phyloP scores from a whole-genome alignment of 2,797 vertebrate species.

The Notolabrus celidotus region DNA sequence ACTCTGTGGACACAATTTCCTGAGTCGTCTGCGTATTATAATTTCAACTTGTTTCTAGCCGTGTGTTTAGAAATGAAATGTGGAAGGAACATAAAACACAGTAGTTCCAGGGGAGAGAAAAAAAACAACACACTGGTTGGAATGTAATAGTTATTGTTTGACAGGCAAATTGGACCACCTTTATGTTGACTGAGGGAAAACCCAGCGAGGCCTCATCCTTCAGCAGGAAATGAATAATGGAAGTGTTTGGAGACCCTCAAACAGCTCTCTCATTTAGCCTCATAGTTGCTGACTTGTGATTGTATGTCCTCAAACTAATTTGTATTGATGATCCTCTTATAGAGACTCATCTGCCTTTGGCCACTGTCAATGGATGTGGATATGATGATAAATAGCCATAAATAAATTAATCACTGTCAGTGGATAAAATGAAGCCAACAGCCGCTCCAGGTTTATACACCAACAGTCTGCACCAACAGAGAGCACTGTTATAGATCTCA shows the following conservation, averaged over 20 bases:
- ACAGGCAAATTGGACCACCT: background rate
- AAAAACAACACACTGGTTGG: background rate
- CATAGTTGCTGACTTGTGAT: slow-evolving; percentile 23
- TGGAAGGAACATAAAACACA: too few species aligned
- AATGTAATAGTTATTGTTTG: background rate
- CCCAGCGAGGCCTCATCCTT: background rate
- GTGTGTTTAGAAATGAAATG: too few species aligned
- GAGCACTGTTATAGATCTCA: background rate
- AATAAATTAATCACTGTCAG: slow-evolving; percentile 16
- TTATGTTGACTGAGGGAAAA: background rate
- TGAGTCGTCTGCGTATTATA: too few species aligned
- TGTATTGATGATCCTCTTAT: slow-evolving; percentile 21
- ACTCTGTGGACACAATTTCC: too few species aligned
- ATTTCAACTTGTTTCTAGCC: too few species aligned
- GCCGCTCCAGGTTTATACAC: slow-evolving; percentile 3
- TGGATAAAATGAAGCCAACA: slow-evolving; percentile 5
- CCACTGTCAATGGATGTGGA: slow-evolving; percentile 19
- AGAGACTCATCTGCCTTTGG: slow-evolving; percentile 28
- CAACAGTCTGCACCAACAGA: slow-evolving; percentile 12
- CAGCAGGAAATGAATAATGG: slow-evolving; percentile 17
- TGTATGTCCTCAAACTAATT: slow-evolving; percentile 22
- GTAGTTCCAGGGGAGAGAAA: background rate
- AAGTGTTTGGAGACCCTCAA: background rate
- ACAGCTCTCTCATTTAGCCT: slow-evolving; percentile 7
- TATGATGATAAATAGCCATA: slow-evolving; percentile 43